Conservation (phyloP, 2,888 invertebrate species). For the Aphrophora alni region DNA sequence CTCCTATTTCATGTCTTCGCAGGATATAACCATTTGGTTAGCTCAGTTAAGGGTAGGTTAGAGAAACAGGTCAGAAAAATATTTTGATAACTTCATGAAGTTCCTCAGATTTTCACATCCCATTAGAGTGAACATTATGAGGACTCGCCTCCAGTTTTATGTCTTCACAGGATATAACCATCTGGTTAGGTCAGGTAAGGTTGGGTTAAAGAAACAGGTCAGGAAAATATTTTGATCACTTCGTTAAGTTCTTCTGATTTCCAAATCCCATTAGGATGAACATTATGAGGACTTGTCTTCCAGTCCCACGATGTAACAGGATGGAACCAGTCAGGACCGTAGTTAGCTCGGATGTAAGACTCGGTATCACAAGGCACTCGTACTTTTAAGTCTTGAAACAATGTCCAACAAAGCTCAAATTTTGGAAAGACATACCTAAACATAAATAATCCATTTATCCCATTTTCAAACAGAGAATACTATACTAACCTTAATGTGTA, state of each 20-base stretch:
- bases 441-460: constrained; percentile 28
- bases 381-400: constrained; percentile 60
- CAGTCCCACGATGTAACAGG: constrained; percentile 62
- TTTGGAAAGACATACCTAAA: constrained; percentile 61
- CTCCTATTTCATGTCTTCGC: constrained; percentile 63
- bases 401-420: constrained; percentile 62
- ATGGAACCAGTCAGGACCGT: constrained; percentile 60
- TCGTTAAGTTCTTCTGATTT: constrained; percentile 46
- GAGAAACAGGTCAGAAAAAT: constrained; percentile 19
- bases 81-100: constrained; percentile 34
- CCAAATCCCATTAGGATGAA: constrained; percentile 61
- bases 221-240: constrained; percentile 35
- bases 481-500: no score
- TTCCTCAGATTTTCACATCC: constrained; percentile 57
- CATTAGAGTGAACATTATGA: constrained; percentile 60
- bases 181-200: no score
- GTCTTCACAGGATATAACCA: constrained; percentile 60
- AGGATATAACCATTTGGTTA: constrained; percentile 62
- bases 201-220: no score
- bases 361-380: constrained; percentile 61
- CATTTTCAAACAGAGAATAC: no score
- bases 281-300: constrained; percentile 62
- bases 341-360: constrained; percentile 61
- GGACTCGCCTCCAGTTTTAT: constrained; percentile 65
- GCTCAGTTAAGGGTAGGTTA: no score